Evolutionary conservation across 2,113 vertebrate genomes (phyloP).

Genomic region (Tonatia bakeri): DNA sequence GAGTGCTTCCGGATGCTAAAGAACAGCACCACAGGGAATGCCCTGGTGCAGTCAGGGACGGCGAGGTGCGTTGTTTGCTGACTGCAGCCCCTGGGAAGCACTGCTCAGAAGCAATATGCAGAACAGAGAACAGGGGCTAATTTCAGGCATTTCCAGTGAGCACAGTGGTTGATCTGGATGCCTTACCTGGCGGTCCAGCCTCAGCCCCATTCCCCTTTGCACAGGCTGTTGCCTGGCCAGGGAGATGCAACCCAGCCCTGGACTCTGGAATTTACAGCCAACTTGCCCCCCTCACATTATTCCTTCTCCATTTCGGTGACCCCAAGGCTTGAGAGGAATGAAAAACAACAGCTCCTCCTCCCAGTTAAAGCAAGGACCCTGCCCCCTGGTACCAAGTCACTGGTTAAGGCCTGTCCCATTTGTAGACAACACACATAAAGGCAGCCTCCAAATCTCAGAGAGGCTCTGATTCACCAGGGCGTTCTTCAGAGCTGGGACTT

Average conservation of each 20-base stretch:
- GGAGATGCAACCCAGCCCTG: background rate
- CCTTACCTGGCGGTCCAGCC: background rate
- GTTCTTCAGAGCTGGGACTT: background rate
- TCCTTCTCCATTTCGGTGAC: background rate
- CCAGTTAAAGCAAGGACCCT: background rate
- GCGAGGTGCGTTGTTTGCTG: background rate
- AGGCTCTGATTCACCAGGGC: constrained; percentile 6
- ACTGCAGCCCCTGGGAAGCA: background rate
- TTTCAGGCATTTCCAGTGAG: background rate
- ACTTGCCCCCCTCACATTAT: background rate
- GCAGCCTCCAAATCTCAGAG: background rate
- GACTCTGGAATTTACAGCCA: background rate
- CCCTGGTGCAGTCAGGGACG: background rate
- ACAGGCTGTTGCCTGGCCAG: background rate
- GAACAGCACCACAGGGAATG: background rate
- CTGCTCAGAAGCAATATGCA: background rate
- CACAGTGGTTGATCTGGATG: background rate
- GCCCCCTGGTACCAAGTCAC: background rate
- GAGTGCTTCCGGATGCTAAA: background rate
- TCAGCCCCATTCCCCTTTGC: background rate
- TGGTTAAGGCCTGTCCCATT: background rate
- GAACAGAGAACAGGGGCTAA: background rate
- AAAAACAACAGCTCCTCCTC: background rate
- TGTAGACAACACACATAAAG: background rate
- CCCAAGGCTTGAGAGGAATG: background rate